Conservation (phyloP, 2,888 invertebrate genomes). For the Ypsolopha scabrella region DNA sequence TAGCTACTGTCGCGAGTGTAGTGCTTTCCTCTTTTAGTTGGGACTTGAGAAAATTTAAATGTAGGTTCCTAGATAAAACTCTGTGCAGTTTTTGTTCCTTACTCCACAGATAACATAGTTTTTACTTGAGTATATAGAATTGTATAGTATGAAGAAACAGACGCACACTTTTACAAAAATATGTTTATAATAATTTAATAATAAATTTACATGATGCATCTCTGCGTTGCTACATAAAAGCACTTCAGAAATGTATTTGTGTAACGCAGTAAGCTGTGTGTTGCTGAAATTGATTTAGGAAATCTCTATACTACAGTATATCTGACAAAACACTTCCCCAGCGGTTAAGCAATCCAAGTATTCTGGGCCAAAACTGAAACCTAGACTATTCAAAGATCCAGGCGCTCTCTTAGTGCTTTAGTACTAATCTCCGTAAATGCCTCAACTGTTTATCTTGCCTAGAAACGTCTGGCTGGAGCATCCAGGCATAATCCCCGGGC, state of each 20-base stretch:
- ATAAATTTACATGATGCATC: no score
- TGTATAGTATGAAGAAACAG: no score
- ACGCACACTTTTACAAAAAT: neutral
- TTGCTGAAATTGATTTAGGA: neutral
- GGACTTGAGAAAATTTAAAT: constrained; percentile 32
- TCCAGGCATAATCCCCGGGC: constrained; percentile 41
- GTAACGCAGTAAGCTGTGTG: neutral
- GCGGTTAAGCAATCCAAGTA: neutral
- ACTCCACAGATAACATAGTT: no score
- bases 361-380: constrained; percentile 35
- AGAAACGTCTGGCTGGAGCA: constrained; percentile 38
- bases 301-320: no score
- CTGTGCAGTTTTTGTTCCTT: neutral
- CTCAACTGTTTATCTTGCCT: constrained; percentile 59
- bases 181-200: no score
- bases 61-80: constrained; percentile 13
- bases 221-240: neutral
- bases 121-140: no score
- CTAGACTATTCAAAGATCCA: constrained; percentile 40
- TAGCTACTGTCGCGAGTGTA: constrained; percentile 29
- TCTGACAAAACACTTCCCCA: no score
- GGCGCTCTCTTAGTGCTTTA: constrained; percentile 44
- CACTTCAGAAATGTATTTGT: neutral
- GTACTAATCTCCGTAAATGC: constrained; percentile 53
- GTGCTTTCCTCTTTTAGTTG: constrained; percentile 24